Evolutionary conservation across 2,888 invertebrate species (phyloP).

Genomic region (Onchidella celtica): DNA sequence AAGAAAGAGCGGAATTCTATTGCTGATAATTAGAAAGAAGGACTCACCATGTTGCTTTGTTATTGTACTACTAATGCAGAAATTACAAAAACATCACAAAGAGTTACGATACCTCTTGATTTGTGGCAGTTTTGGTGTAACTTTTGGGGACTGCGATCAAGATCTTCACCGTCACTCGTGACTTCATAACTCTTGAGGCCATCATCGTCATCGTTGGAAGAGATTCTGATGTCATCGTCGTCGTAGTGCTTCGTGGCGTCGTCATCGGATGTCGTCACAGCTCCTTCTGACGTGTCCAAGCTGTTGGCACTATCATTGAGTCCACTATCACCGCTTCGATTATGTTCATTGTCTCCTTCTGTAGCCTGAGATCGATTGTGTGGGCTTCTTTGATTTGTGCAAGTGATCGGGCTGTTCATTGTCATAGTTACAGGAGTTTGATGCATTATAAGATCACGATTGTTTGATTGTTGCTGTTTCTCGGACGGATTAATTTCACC

Average conservation of each 20-base stretch:
- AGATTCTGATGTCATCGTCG: slow-evolving; percentile 41
- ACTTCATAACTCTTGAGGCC: slow-evolving; percentile 29
- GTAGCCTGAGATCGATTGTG: neutral
- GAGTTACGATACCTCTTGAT: neutral
- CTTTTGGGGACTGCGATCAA: neutral
- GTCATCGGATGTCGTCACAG: slow-evolving; percentile 41
- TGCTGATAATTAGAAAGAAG: no score
- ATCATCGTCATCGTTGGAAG: slow-evolving; percentile 41
- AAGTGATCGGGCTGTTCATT: neutral
- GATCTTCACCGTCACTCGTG: slow-evolving; percentile 15
- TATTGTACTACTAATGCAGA: no score
- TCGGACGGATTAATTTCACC: neutral
- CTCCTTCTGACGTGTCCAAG: slow-evolving; percentile 45
- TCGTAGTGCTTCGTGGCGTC: slow-evolving; percentile 39
- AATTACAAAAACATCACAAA: neutral
- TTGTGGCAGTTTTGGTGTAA: neutral
- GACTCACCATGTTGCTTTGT: no score
- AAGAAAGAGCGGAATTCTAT: no score
- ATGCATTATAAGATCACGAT: no score
- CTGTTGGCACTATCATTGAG: slow-evolving; percentile 54
- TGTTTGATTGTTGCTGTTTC: no score
- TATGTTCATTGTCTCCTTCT: neutral
- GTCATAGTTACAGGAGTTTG: neutral
- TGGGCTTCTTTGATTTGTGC: neutral
- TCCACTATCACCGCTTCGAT: slow-evolving; percentile 52